Base-by-base conservation (phyloP, 1,140 invertebrate genomes). In the Neodiprion fabricii region DNA sequence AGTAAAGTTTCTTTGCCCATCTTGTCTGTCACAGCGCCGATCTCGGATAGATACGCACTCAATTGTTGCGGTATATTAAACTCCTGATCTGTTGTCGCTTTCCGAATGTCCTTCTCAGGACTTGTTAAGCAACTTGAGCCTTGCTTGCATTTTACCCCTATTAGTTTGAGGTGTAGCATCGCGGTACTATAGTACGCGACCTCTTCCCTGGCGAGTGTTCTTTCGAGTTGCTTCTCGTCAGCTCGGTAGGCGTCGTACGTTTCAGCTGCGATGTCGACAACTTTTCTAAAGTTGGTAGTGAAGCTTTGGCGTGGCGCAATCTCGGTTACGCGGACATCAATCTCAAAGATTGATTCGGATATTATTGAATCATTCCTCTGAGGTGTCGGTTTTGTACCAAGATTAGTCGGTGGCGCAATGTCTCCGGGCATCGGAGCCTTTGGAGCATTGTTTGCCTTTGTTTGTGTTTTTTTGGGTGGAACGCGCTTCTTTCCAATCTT, bases 41-140 rank as follows among this genome's bases (percentile, higher is more conserved):
- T 82, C 72, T 81, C 65, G 1, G 1, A n/a, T 17, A 81, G 49
- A 14, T 73, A 77, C 0, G 74, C 23, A 61, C 8, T 77, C 1
- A 81, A 48, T 7, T 79, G 80, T 69, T 81, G 80, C 47, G 80
- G 79, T 7, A 82, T 70, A 72, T 81, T 81, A 11, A 78, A 77
- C n/a, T 71, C 14, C 11, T 76, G 74, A 21, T 81, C 79, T 9
- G 49, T 40, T 1, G 68, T 72, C 0, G 75, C 79, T 71, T 78
- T 77, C 1, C 77, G 67, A 53, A 10, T 14, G 14, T 10, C 14
- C 14, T 53, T 53, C 14, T 53, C 50, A 9, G 9, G 9, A 40
- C 70, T 79, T 3, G 78, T 79, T 14, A 81, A 49, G 3, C 67
- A 72, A 14, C n/a, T 14, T 1, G 69, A 28, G 23, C 76, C 76